These are phyloP conservation scores for Zenarchopterus dispar DNA, from an alignment of 2,797 vertebrate genomes.

Conservation along the genomic window DNA sequence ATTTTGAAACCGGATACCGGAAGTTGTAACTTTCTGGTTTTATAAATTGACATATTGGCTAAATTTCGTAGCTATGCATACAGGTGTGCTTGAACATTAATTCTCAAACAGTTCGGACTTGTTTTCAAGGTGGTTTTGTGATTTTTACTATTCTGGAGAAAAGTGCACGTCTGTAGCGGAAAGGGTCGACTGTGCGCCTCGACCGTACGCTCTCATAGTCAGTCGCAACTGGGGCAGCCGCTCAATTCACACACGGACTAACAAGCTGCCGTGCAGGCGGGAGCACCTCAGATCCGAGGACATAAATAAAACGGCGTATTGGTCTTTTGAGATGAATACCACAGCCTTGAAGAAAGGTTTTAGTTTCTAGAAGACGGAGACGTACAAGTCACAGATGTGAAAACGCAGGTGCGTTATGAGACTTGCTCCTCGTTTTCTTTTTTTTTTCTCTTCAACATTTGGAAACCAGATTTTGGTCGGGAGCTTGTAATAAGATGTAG, in stretches of 20 bases:
- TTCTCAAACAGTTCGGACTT: slow-evolving; percentile 19
- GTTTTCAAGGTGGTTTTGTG: slow-evolving; percentile 13
- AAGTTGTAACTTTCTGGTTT: slow-evolving; percentile 12
- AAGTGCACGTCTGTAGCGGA: slow-evolving; percentile 16
- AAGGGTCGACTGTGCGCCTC: too few relatives aligned
- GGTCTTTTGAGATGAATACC: slow-evolving; percentile 25
- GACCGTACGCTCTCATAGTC: slow-evolving; percentile 23
- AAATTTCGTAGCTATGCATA: slow-evolving; percentile 39
- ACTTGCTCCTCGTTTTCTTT: slow-evolving; percentile 23
- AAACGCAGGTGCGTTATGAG: slow-evolving; percentile 34
- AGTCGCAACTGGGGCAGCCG: slow-evolving; percentile 55
- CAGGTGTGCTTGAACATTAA: slow-evolving; percentile 65
- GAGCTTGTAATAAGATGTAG: slow-evolving; percentile 53
- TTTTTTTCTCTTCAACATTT: slow-evolving; percentile 14
- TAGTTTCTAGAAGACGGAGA: not conserved
- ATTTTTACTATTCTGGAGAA: slow-evolving; percentile 4
- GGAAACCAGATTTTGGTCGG: slow-evolving; percentile 32
- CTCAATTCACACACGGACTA: slow-evolving; percentile 58
- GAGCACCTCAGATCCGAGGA: slow-evolving; percentile 36
- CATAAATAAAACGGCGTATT: slow-evolving; percentile 50
- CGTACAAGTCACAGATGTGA: slow-evolving; percentile 9
- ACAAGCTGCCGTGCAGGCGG: slow-evolving; percentile 58
- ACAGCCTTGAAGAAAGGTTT: slow-evolving; percentile 11
- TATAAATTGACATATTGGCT: slow-evolving; percentile 22
- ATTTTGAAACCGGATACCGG: slow-evolving; percentile 70